Evolutionary conservation across 2,888 invertebrate genomes (phyloP), one percentile per base, ranked within the genome.

Genomic region (Chironomus tentans): DNA sequence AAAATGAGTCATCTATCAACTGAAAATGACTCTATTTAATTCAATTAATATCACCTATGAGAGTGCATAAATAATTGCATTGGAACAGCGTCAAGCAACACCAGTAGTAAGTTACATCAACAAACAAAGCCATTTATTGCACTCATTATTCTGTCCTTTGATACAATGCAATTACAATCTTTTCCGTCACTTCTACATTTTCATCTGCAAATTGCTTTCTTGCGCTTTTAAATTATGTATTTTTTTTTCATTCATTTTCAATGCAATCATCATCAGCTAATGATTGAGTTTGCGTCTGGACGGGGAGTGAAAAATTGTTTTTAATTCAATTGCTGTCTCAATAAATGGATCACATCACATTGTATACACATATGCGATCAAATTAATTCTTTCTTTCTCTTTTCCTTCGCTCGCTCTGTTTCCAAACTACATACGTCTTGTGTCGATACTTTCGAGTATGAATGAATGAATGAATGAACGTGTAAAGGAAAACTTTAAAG

Each of bases 11-110:
- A 65, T 65, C 65, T 65, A 65, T 65, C 24, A 21, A 65, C 65
- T 65, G 65, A 65, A 65, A 68, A 68, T 68, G 68, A 68, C 68
- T 68, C 68, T 46, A 68, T 68, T 68, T 68, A 68, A 68, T 68
- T 68, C 68, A 68, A 68, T 68, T 68, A 68, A 68, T 38, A 65
- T 65, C 65, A 65, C 65, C 24, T 65, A 24, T 24, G 22, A 13
- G 10, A 18, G 21, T 56, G 24, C 4, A 24, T 65, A 65, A 65
- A 65, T 65, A 65, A 65, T 65, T 56, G 15, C 65, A 65, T 22
- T n/a, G 22, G 1, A 65, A 13, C 24, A 65, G 18, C 12, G 5
- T 56, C 56, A 56, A 18, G n/a, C 38, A 38, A 38, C 38, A 38
- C 38, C 38, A 38, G 38, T 56, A 56, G 56, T 50, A 15, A n/a